These are phyloP conservation scores for Gymnorhina tibicen DNA, from an alignment of 2,113 vertebrate species.

Conservation along the genomic window DNA sequence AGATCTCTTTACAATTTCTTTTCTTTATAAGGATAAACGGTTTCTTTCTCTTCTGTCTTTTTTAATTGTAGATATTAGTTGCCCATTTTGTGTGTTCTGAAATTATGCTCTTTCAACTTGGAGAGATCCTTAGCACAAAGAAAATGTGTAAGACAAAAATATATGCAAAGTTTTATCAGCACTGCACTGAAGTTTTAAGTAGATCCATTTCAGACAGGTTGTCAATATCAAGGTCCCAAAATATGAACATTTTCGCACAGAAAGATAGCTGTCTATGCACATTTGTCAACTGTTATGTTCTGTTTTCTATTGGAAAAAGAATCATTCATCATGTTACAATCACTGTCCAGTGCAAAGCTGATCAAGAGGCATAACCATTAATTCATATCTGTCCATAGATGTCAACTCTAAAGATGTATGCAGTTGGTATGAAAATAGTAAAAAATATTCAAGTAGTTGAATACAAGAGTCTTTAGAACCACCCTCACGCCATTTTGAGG, in stretches of 20 bases:
- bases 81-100: background rate
- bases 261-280: background rate
- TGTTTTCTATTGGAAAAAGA: slow-evolving; percentile 4
- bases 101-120: background rate
- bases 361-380: slow-evolving; percentile 17
- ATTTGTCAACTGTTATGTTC: slow-evolving; percentile 31
- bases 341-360: slow-evolving; percentile 16
- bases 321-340: slow-evolving; percentile 33
- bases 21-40: background rate
- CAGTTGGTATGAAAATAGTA: background rate
- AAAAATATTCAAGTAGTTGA: background rate
- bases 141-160: background rate
- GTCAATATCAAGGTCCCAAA: slow-evolving; percentile 7
- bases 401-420: background rate
- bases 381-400: slow-evolving; percentile 1
- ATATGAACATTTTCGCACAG: background rate
- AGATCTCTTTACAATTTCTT: background rate
- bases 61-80: background rate
- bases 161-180: background rate
- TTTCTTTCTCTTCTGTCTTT: background rate
- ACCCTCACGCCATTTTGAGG: background rate
- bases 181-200: background rate
- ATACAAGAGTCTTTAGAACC: background rate
- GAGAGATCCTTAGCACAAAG: background rate
- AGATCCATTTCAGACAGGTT: background rate